A percentile compares a stretch with the other conserved stretches of the same genome.
Conservation (phyloP, 2,113 vertebrate genomes). For the Micronisus gabar region DNA sequence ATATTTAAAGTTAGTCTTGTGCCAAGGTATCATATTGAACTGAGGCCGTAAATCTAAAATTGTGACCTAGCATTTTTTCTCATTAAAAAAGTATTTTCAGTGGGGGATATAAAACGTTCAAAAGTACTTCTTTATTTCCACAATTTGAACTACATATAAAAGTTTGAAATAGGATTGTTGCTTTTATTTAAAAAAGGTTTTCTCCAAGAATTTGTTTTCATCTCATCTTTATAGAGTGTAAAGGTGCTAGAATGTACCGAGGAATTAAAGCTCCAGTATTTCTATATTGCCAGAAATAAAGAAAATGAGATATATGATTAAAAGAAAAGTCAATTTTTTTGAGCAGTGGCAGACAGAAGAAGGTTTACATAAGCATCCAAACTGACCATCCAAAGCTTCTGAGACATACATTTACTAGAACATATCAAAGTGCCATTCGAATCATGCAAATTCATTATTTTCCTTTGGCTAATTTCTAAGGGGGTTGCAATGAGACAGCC, state of each 20-base stretch:
- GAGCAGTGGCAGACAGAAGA: background rate
- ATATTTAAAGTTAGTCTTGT: background rate
- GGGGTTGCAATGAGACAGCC: background rate
- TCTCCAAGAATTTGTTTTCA: background rate
- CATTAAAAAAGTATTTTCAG: background rate
- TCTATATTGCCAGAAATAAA: background rate
- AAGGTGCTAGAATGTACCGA: background rate
- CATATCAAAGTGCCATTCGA: background rate
- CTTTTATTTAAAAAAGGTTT: background rate
- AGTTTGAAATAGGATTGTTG: background rate
- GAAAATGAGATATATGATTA: background rate
- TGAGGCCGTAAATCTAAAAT: background rate
- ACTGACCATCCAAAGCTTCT: background rate
- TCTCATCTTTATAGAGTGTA: background rate
- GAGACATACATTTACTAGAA: background rate
- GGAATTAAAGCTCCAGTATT: background rate
- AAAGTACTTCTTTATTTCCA: background rate
- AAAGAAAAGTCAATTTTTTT: background rate
- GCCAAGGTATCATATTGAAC: background rate
- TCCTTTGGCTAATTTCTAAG: background rate
- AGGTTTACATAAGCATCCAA: background rate
- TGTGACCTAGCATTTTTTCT: background rate
- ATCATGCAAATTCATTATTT: background rate
- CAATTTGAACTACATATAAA: background rate
- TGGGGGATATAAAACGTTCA: background rate